These are phyloP conservation scores for Manis javanica DNA, from an alignment of 2,797 vertebrate genomes.

Conservation along the genomic window DNA sequence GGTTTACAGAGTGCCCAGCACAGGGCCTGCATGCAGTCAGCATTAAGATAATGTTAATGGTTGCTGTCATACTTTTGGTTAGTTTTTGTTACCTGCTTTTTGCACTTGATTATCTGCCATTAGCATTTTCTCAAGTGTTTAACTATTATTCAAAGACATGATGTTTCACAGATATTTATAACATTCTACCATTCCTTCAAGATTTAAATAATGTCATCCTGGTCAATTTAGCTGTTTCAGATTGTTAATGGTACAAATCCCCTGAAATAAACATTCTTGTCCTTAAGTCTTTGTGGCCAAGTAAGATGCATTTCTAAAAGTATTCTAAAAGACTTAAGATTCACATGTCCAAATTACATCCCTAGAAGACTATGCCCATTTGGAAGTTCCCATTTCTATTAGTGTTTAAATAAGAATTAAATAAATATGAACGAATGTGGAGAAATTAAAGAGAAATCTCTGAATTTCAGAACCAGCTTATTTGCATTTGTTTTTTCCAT, in stretches of 20 bases:
- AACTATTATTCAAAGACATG: background rate
- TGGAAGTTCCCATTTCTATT: background rate
- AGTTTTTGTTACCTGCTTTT: background rate
- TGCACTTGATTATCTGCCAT: background rate
- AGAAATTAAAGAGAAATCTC: background rate
- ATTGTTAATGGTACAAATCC: background rate
- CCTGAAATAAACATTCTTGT: background rate
- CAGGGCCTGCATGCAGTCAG: background rate
- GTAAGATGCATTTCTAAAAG: background rate
- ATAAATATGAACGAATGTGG: background rate
- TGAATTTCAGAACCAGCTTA: slow-evolving; percentile 20
- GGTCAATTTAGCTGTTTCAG: background rate
- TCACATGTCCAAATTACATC: background rate
- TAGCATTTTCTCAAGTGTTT: background rate
- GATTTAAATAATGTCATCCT: slow-evolving; percentile 1
- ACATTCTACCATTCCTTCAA: background rate
- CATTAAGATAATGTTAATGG: background rate
- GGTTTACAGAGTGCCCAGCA: background rate
- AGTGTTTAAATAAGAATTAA: background rate
- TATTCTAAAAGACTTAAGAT: background rate
- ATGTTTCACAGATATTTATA: background rate
- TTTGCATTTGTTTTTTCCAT: background rate
- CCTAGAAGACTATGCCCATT: background rate
- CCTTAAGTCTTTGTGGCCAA: background rate
- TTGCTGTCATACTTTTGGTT: background rate